A percentile compares a stretch with the other conserved stretches of the same genome.
Conservation (phyloP, 2,888 invertebrate species). For the Phyto melanocephala region DNA sequence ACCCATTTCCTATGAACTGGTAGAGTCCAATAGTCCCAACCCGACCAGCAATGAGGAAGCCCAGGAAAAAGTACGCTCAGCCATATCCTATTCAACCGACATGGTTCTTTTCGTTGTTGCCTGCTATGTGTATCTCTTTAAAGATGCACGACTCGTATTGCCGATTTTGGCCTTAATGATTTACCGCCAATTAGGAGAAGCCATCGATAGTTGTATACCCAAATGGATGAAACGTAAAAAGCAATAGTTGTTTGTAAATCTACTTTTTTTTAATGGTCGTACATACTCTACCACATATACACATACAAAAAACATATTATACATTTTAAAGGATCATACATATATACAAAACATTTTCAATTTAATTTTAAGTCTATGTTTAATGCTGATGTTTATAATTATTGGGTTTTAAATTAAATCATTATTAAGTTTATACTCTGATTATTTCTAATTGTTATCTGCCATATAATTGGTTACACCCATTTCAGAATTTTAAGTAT, state of each 20-base stretch:
- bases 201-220: constrained; percentile 82
- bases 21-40: constrained; percentile 6
- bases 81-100: constrained; percentile 87
- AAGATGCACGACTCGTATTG: constrained; percentile 88
- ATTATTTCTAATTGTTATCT: too few species aligned
- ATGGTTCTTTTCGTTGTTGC: constrained; percentile 87
- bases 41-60: constrained; percentile 80
- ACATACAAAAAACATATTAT: constrained; percentile 4
- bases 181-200: constrained; percentile 87
- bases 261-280: neutral
- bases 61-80: constrained; percentile 84
- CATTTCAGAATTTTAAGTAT: constrained; percentile 21
- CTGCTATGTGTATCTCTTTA: constrained; percentile 89
- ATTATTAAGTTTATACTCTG: too few species aligned
- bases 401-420: constrained; percentile 7
- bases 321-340: neutral
- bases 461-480: neutral
- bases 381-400: constrained; percentile 26
- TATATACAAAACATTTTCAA: constrained; percentile 24
- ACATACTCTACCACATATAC: neutral
- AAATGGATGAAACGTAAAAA: constrained; percentile 80
- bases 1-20: constrained; percentile 79
- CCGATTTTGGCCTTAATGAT: constrained; percentile 88
- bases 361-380: constrained; percentile 23
- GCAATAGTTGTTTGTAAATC: constrained; percentile 65